Percentiles rank a stretch among this genome's conserved stretches.
Conservation (phyloP, 1,140 invertebrate species). For the Drosophila varians region DNA sequence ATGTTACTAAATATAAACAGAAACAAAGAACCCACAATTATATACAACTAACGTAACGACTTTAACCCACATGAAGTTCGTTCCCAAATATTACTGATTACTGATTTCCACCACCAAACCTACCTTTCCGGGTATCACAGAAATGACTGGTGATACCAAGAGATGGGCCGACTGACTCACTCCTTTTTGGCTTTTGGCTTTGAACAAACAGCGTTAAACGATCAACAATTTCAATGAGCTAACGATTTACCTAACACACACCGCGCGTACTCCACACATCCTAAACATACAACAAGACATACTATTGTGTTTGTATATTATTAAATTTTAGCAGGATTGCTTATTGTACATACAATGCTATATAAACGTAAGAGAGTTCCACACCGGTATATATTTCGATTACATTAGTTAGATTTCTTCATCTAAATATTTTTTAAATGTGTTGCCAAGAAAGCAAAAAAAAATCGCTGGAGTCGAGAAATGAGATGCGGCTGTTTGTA, state of each 20-base stretch:
- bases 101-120: constrained; percentile 19
- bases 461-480: constrained; percentile 6
- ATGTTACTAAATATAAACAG: constrained; percentile 78
- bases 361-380: constrained; percentile 46
- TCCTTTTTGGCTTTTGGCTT: constrained; percentile 49
- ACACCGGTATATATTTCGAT: constrained; percentile 25
- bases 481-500: constrained; percentile 30
- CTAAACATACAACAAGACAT: constrained; percentile 6
- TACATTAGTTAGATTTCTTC: constrained; percentile 38
- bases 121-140: constrained; percentile 36
- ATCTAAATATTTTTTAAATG: constrained; percentile 14
- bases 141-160: constrained; percentile 56
- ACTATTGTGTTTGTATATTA: constrained; percentile 60
- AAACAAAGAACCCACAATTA: constrained; percentile 58
- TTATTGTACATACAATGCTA: constrained; percentile 68
- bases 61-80: constrained; percentile 64
- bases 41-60: constrained; percentile 67
- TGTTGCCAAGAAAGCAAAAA: constrained; percentile 6
- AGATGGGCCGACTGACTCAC: constrained; percentile 58
- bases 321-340: constrained; percentile 58
- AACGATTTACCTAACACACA: constrained; percentile 55
- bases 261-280: constrained; percentile 23
- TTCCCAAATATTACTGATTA: constrained; percentile 59
- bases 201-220: constrained; percentile 63
- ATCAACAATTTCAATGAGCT: constrained; percentile 61